Conservation (phyloP, 1,140 invertebrate species). For the Pararge aegeria region DNA sequence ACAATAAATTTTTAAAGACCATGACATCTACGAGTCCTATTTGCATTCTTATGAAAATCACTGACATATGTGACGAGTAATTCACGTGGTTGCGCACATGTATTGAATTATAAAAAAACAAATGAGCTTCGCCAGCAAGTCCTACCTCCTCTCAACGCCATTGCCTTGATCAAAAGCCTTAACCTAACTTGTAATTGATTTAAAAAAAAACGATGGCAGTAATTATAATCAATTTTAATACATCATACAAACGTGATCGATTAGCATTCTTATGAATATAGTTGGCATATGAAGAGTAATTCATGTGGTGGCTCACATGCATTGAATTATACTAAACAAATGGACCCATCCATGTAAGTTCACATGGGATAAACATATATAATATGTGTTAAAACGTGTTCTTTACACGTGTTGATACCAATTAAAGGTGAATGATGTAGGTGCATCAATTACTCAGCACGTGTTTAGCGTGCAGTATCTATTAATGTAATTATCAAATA, state of each 20-base stretch:
- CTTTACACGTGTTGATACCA: constrained; percentile 48
- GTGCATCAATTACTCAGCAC: constrained; percentile 47
- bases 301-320: constrained; percentile 31
- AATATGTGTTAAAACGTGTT: constrained; percentile 38
- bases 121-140: too few relatives aligned
- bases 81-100: too few relatives aligned
- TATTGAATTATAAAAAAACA: too few relatives aligned
- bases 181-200: background rate
- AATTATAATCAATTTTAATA: constrained; percentile 1
- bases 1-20: too few relatives aligned
- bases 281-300: constrained; percentile 7
- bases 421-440: constrained; percentile 51
- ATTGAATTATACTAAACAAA: constrained; percentile 6
- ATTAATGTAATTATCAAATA: constrained; percentile 7
- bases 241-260: background rate
- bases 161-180: too few relatives aligned
- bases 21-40: too few relatives aligned
- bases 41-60: too few relatives aligned
- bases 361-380: too few relatives aligned
- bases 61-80: too few relatives aligned
- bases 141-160: too few relatives aligned
- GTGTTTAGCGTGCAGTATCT: constrained; percentile 28
- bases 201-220: background rate
- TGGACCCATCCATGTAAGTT: constrained; percentile 3
- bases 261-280: constrained; percentile 7